These are phyloP conservation scores for Heteromurus nitidus DNA, from an alignment of 2,888 invertebrate genomes.

Conservation along the genomic window DNA sequence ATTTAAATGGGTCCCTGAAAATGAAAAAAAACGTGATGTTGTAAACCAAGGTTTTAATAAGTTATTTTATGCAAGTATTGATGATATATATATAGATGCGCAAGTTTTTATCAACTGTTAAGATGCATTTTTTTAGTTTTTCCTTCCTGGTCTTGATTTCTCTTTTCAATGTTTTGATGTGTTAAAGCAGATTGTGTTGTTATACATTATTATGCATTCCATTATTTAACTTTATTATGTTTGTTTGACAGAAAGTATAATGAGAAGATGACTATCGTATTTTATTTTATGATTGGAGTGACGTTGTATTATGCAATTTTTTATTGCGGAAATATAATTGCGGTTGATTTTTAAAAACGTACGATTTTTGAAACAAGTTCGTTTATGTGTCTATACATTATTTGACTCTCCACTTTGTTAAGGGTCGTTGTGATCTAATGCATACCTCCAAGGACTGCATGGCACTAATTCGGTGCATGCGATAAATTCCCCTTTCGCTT, in stretches of 20 bases:
- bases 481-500: too few relatives aligned
- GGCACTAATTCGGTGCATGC: too few relatives aligned
- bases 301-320: background rate
- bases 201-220: background rate
- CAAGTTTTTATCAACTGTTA: conserved; percentile 21
- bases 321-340: conserved; percentile 16
- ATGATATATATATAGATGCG: background rate
- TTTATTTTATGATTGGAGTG: conserved; percentile 38
- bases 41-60: conserved; percentile 61
- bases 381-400: background rate
- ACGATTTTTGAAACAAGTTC: background rate
- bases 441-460: too few relatives aligned
- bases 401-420: too few relatives aligned
- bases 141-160: conserved; percentile 56
- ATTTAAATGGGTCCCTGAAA: too few relatives aligned
- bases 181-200: conserved; percentile 28
- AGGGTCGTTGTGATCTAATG: too few relatives aligned
- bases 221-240: conserved; percentile 26
- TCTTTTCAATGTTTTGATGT: conserved; percentile 28
- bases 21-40: too few relatives aligned
- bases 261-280: conserved; percentile 28
- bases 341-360: conserved; percentile 12
- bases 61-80: conserved; percentile 37
- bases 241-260: conserved; percentile 36
- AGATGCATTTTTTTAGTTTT: conserved; percentile 64